Conservation (phyloP, 30 jellyfish, hydroid and myxozoan species). For the Calvadosia cruxmelitensis region DNA sequence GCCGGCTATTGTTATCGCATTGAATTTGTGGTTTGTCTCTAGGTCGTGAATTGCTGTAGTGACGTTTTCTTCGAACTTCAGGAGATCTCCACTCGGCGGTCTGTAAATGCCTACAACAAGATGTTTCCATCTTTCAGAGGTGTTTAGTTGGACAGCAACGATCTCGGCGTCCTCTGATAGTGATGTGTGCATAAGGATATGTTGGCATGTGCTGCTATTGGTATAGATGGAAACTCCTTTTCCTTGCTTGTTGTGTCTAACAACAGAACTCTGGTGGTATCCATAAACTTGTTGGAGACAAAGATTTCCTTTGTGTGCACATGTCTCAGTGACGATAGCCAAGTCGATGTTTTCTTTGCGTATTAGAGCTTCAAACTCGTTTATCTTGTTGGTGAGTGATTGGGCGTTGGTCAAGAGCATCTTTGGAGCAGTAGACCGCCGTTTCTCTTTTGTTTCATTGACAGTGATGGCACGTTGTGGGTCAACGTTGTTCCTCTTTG, state of each 20-base stretch:
- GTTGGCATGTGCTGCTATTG: background rate
- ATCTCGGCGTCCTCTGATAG: background rate
- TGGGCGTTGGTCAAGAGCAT: background rate
- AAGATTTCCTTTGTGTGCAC: background rate
- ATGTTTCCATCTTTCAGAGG: background rate
- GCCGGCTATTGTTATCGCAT: background rate
- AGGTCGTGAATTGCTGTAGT: background rate
- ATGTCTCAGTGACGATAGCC: background rate
- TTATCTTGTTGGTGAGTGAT: background rate
- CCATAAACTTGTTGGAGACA: background rate
- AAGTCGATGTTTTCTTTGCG: background rate
- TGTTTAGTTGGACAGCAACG: background rate
- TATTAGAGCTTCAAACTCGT: background rate
- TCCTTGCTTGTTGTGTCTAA: background rate
- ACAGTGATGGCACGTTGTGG: no score
- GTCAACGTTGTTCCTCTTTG: no score
- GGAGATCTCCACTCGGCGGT: background rate
- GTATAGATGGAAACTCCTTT: background rate
- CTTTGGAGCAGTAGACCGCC: background rate
- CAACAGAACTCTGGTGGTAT: background rate
- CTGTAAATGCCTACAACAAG: background rate
- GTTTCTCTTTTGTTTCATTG: background rate
- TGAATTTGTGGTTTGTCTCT: background rate
- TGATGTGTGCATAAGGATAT: background rate
- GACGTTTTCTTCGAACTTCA: background rate